Percentiles rank a stretch among this genome's conserved stretches.
These are phyloP conservation scores for Criorhina ranunculi DNA, from an alignment of 2,888 invertebrate species.

Conservation along the genomic window DNA sequence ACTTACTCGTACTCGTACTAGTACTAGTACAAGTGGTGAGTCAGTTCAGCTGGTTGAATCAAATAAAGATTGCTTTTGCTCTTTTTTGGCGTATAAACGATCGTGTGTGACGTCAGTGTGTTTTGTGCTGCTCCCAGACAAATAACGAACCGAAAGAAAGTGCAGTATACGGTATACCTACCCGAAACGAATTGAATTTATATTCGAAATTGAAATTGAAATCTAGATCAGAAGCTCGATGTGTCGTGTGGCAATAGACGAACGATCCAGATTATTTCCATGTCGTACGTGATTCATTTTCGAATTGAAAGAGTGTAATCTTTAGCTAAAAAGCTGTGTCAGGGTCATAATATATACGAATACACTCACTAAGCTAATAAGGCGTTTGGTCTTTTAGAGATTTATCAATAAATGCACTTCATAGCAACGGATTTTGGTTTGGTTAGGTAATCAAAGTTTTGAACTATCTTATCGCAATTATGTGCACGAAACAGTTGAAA, in stretches of 20 bases:
- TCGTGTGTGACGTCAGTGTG: slow-evolving; percentile 58
- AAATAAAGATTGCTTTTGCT: slow-evolving; percentile 8
- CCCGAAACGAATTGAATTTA: slow-evolving; percentile 55
- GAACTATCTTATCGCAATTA: slow-evolving; percentile 48
- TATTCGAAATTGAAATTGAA: slow-evolving; percentile 61
- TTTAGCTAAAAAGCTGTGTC: background rate
- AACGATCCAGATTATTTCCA: slow-evolving; percentile 17
- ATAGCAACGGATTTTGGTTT: slow-evolving; percentile 6
- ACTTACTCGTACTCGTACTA: too few relatives aligned
- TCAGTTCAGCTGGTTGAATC: slow-evolving; percentile 44
- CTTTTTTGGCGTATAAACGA: slow-evolving; percentile 8
- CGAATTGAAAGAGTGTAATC: slow-evolving; percentile 29
- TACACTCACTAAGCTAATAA: background rate
- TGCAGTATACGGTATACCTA: too few relatives aligned
- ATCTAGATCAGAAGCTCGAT: slow-evolving; percentile 44
- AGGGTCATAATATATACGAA: background rate
- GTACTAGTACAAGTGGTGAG: too few relatives aligned
- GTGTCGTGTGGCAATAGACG: background rate
- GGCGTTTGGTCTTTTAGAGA: background rate
- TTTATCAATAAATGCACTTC: slow-evolving; percentile 31
- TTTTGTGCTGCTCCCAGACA: slow-evolving; percentile 22
- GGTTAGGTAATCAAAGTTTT: slow-evolving; percentile 21
- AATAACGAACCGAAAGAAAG: slow-evolving; percentile 70
- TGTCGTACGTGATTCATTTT: slow-evolving; percentile 65
- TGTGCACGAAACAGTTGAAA: slow-evolving; percentile 16